phyloP scores from a whole-genome alignment of 2,113 vertebrate genomes.

The Sylvicapra grimmia region DNA sequence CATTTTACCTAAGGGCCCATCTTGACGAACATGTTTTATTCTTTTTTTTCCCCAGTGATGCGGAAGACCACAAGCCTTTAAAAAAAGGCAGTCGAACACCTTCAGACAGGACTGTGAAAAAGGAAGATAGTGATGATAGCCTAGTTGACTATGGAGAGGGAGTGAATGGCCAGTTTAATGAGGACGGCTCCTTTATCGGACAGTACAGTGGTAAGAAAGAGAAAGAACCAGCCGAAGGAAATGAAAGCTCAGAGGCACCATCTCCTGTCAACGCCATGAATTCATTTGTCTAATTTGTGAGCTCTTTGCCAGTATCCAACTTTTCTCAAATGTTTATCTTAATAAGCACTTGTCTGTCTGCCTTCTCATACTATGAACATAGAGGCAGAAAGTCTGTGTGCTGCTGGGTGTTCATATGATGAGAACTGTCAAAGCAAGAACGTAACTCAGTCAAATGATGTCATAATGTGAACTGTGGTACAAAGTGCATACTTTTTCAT shows the following conservation, averaged over 20 bases:
- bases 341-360: slow-evolving; percentile 68
- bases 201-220: slow-evolving; percentile 97
- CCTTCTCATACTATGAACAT: slow-evolving; percentile 70
- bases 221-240: slow-evolving; percentile 92
- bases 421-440: slow-evolving; percentile 64
- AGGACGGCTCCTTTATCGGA: slow-evolving; percentile 99
- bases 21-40: slow-evolving; percentile 51
- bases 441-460: slow-evolving; percentile 52
- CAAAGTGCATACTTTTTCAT: slow-evolving; percentile 61
- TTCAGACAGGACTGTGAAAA: slow-evolving; percentile 96
- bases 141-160: slow-evolving; percentile 99
- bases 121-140: slow-evolving; percentile 97
- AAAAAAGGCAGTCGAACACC: slow-evolving; percentile 95
- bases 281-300: slow-evolving; percentile 91
- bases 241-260: slow-evolving; percentile 95
- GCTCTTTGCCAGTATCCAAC: slow-evolving; percentile 57
- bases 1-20: not conserved
- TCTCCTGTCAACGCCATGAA: slow-evolving; percentile 97
- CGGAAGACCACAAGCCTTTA: slow-evolving; percentile 97
- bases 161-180: slow-evolving; percentile 98
- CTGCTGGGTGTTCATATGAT: slow-evolving; percentile 69
- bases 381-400: slow-evolving; percentile 61
- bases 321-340: slow-evolving; percentile 66
- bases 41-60: slow-evolving; percentile 87
- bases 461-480: slow-evolving; percentile 59